Percentiles rank a stretch among this genome's conserved stretches.
phyloP scores from a whole-genome alignment of 2,888 invertebrate species.

The Entomobrya proxima region DNA sequence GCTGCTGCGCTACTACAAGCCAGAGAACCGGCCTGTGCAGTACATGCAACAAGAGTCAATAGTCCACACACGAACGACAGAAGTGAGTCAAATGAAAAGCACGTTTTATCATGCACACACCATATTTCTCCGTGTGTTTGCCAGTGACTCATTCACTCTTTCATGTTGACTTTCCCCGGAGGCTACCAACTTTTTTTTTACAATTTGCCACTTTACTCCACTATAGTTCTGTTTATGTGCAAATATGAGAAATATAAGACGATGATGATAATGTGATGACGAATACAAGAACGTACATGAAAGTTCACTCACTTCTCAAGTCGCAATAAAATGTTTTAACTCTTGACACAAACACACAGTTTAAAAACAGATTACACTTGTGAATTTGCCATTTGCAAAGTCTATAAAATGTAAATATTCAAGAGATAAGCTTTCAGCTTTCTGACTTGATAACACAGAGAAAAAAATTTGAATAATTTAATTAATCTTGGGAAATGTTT shows the following conservation, averaged over 20 bases:
- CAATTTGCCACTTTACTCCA: constrained; percentile 50
- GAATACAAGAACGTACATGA: not conserved
- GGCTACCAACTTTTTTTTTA: constrained; percentile 55
- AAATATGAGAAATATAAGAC: not conserved
- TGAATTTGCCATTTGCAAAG: no score
- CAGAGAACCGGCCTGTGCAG: not conserved
- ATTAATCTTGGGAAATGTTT: no score
- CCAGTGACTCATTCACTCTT: constrained; percentile 43
- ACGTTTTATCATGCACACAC: not conserved
- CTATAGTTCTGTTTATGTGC: not conserved
- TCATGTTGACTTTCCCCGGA: constrained; percentile 61
- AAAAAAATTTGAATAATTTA: no score
- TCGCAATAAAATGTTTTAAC: no score
- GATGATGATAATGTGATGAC: not conserved
- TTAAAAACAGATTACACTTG: not conserved
- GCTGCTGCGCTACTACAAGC: not conserved
- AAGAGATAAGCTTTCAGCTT: no score
- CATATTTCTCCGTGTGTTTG: not conserved
- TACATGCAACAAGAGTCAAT: not conserved
- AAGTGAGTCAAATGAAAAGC: constrained; percentile 33
- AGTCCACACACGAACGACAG: not conserved
- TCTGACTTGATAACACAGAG: no score
- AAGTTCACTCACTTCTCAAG: constrained; percentile 57
- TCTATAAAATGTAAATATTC: no score
- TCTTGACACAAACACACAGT: not conserved